Percentiles rank a stretch among this genome's conserved stretches.
Evolutionary conservation across 2,797 vertebrate genomes (phyloP).

Genomic region (Melanogrammus aeglefinus): DNA sequence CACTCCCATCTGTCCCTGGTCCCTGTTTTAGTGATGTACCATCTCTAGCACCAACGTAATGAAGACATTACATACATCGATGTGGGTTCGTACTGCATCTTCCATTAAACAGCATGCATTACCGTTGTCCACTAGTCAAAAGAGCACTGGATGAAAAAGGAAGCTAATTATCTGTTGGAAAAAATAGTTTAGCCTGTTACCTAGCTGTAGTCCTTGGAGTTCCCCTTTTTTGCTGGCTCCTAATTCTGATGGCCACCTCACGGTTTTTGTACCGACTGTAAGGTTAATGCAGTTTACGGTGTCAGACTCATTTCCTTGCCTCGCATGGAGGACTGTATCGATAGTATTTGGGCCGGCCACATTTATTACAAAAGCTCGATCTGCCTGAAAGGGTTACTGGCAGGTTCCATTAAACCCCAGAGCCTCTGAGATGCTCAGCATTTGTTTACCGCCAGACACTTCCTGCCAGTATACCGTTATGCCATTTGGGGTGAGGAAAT

Average conservation of each 20-base stretch:
- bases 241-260: background rate
- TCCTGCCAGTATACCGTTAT: background rate
- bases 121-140: background rate
- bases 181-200: background rate
- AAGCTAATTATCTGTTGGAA: background rate
- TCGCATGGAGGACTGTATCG: background rate
- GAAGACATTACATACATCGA: background rate
- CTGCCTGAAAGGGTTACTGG: background rate
- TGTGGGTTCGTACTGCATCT: background rate
- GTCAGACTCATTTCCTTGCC: background rate
- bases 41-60: no score
- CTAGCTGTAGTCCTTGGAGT: background rate
- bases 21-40: no score
- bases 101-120: background rate
- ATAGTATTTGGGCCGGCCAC: background rate
- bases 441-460: background rate
- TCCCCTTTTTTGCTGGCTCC: background rate
- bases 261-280: background rate
- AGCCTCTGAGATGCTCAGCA: background rate
- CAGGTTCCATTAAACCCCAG: background rate
- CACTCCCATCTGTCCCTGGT: no score
- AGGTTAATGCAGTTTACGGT: background rate
- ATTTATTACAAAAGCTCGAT: background rate
- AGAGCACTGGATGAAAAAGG: background rate
- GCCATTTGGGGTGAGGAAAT: background rate